phyloP scores from a whole-genome alignment of 2,113 vertebrate species.

The Pachypanchax playfairii region DNA sequence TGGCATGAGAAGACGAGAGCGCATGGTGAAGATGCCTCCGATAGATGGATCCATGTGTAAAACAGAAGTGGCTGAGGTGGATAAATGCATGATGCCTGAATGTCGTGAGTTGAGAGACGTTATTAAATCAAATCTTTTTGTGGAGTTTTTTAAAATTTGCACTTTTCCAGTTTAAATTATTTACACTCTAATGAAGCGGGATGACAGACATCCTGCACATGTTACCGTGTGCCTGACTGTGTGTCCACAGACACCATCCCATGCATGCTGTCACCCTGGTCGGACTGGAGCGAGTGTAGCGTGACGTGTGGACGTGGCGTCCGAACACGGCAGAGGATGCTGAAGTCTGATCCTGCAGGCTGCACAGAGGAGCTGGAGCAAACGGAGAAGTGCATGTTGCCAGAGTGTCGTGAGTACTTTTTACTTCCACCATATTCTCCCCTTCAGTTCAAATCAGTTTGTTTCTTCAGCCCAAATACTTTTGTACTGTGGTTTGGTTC shows the following conservation, averaged over 20 bases:
- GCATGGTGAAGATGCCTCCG: constrained; percentile 95
- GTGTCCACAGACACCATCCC: constrained; percentile 84
- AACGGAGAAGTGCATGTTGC: constrained; percentile 94
- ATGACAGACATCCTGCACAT: too few species aligned
- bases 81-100: constrained; percentile 98
- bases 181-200: too few species aligned
- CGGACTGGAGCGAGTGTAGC: constrained; percentile 93
- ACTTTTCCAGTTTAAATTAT: neutral
- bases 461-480: neutral
- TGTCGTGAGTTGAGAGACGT: constrained; percentile 84
- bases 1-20: constrained; percentile 88
- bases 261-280: constrained; percentile 92
- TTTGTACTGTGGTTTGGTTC: neutral
- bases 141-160: too few species aligned
- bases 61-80: constrained; percentile 85
- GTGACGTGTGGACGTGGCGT: constrained; percentile 90
- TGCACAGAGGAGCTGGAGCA: constrained; percentile 93
- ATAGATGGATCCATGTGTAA: constrained; percentile 92
- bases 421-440: neutral
- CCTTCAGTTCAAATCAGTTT: neutral
- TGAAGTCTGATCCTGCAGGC: constrained; percentile 90
- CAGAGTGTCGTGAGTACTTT: constrained; percentile 87
- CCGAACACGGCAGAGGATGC: constrained; percentile 88
- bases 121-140: too few species aligned
- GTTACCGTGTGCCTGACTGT: neutral